Conservation (phyloP, 2,888 invertebrate species). For the Acanthosoma haemorrhoidale region DNA sequence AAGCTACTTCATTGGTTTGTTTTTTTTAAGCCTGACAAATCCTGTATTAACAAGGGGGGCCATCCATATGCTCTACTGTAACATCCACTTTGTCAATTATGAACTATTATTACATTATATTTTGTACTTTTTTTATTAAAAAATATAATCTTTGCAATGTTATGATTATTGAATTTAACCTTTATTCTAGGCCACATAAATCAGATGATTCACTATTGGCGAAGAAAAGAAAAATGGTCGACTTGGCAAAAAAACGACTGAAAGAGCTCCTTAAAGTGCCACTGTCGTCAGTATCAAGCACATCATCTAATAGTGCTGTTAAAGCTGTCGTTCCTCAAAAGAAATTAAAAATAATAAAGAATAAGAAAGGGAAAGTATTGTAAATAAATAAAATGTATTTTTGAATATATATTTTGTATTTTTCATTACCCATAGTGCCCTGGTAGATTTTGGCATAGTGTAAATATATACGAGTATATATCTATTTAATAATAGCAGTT, state of each 20-base stretch:
- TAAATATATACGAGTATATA: too few relatives aligned
- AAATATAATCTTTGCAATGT: background rate
- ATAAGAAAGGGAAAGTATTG: slow-evolving; percentile 7
- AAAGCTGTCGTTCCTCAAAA: background rate
- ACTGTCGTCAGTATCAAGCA: background rate
- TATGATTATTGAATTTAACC: background rate
- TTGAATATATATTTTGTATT: background rate
- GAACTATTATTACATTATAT: too few relatives aligned
- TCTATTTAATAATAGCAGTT: too few relatives aligned
- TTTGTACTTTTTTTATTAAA: too few relatives aligned
- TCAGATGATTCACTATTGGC: slow-evolving; percentile 22
- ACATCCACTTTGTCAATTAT: too few relatives aligned
- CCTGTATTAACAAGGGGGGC: too few relatives aligned
- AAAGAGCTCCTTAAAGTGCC: slow-evolving; percentile 10
- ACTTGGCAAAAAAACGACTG: slow-evolving; percentile 14
- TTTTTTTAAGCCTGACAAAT: too few relatives aligned
- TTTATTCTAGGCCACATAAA: slow-evolving; percentile 16
- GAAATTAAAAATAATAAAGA: slow-evolving; percentile 3
- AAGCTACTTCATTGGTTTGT: too few relatives aligned
- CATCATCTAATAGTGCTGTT: background rate
- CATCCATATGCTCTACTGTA: too few relatives aligned
- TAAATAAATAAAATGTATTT: background rate
- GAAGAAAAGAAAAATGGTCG: background rate
- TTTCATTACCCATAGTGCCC: too few relatives aligned
- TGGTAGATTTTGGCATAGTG: too few relatives aligned